phyloP scores from a whole-genome alignment of 2,888 invertebrate genomes.

The Plebejus argus region DNA sequence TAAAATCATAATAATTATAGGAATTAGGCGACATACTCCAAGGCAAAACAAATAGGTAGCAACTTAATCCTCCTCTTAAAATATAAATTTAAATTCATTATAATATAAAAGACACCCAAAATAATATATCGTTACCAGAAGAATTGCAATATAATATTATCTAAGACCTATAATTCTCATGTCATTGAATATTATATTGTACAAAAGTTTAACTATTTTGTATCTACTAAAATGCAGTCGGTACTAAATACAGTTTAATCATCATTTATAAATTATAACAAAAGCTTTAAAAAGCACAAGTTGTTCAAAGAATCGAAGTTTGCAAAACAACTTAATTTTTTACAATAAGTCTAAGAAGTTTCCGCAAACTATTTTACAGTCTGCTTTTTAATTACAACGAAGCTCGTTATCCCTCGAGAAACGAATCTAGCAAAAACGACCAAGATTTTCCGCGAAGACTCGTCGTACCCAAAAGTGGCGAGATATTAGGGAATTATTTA shows the following conservation, averaged over 20 bases:
- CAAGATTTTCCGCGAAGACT: not conserved
- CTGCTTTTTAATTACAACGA: constrained; percentile 8
- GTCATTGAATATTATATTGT: too few species aligned
- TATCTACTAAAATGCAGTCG: not conserved
- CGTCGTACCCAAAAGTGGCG: not conserved
- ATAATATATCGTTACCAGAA: too few species aligned
- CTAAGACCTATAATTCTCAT: too few species aligned
- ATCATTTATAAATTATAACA: not conserved
- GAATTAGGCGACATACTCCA: too few species aligned
- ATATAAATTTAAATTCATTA: too few species aligned
- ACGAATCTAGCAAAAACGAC: constrained; percentile 2
- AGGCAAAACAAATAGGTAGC: too few species aligned
- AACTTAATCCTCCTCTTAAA: too few species aligned
- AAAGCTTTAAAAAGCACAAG: not conserved
- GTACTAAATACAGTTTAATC: not conserved
- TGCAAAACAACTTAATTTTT: constrained; percentile 15
- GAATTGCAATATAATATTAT: too few species aligned
- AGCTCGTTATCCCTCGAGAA: not conserved
- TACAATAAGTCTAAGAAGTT: constrained; percentile 12
- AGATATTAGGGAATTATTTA: constrained; percentile 44
- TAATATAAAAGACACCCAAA: too few species aligned
- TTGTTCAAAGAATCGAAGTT: constrained; percentile 11
- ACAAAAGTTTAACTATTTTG: too few species aligned
- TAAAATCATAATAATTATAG: too few species aligned
- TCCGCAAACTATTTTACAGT: constrained; percentile 8